Evolutionary conservation across 2,888 invertebrate species (phyloP).

Genomic region (Lysandra coridon): DNA sequence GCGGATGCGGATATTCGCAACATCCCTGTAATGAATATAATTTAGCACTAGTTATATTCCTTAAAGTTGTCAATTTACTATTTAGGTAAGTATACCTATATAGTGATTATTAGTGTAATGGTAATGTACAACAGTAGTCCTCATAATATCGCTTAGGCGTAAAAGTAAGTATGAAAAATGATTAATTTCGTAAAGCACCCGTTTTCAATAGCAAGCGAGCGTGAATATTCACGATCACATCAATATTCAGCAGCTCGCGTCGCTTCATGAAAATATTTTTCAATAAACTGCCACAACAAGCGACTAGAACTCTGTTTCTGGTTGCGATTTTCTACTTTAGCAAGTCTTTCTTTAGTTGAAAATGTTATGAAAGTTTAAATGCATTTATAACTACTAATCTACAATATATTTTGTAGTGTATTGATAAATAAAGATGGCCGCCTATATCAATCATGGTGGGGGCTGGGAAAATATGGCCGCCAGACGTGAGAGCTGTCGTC

Average conservation of each 20-base stretch:
- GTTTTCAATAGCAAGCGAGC: conserved; percentile 66
- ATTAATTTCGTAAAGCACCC: conserved; percentile 37
- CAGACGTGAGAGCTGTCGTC: too few relatives aligned
- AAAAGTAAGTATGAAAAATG: conserved; percentile 5
- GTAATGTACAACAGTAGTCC: neutral
- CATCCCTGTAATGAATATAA: too few relatives aligned
- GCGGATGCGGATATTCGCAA: too few relatives aligned
- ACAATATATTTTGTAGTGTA: too few relatives aligned
- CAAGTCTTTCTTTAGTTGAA: neutral
- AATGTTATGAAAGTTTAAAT: too few relatives aligned
- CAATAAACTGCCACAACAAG: conserved; percentile 42
- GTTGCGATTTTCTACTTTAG: neutral
- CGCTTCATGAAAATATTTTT: conserved; percentile 45
- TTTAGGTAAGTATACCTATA: too few relatives aligned
- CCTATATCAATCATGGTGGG: too few relatives aligned
- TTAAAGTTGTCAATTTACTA: too few relatives aligned
- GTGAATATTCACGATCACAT: conserved; percentile 69
- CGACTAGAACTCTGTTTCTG: conserved; percentile 33
- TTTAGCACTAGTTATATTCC: too few relatives aligned
- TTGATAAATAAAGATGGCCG: too few relatives aligned
- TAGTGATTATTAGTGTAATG: neutral
- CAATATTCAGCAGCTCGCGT: conserved; percentile 63
- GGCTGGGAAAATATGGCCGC: too few relatives aligned
- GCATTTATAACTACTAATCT: too few relatives aligned
- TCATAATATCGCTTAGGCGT: neutral